These are phyloP conservation scores for Acanthosepion esculentum DNA, from an alignment of 2,888 invertebrate species.

Conservation along the genomic window DNA sequence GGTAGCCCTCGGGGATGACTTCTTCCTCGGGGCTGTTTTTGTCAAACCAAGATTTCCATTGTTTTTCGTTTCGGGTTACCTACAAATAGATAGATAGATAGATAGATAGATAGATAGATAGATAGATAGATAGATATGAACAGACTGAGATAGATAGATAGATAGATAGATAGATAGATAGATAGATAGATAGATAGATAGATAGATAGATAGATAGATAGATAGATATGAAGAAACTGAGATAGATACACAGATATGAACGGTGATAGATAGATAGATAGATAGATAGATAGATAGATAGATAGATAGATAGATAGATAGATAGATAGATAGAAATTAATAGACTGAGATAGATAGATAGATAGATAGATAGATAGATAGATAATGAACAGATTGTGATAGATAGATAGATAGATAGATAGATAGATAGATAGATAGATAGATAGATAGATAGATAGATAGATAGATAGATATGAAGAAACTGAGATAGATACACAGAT, in stretches of 20 bases:
- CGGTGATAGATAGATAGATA: too few relatives aligned
- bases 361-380: not conserved
- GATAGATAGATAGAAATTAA: too few relatives aligned
- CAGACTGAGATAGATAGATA: not conserved
- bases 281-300: too few relatives aligned
- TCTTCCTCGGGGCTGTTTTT: slow-evolving; percentile 75
- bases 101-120: not conserved
- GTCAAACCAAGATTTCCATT: slow-evolving; percentile 76
- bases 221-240: too few relatives aligned
- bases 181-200: not conserved
- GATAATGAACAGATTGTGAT: not conserved
- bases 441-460: too few relatives aligned
- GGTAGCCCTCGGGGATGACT: slow-evolving; percentile 75
- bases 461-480: too few relatives aligned
- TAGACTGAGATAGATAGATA: not conserved
- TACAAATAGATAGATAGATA: slow-evolving; percentile 50
- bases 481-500: too few relatives aligned
- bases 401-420: not conserved
- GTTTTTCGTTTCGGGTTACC: slow-evolving; percentile 73
- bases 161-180: not conserved
- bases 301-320: too few relatives aligned
- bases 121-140: not conserved
- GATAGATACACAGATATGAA: too few relatives aligned
- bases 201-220: too few relatives aligned
- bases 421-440: not conserved